Conservation (phyloP, 2,113 vertebrate species). For the Pungitius pungitius region DNA sequence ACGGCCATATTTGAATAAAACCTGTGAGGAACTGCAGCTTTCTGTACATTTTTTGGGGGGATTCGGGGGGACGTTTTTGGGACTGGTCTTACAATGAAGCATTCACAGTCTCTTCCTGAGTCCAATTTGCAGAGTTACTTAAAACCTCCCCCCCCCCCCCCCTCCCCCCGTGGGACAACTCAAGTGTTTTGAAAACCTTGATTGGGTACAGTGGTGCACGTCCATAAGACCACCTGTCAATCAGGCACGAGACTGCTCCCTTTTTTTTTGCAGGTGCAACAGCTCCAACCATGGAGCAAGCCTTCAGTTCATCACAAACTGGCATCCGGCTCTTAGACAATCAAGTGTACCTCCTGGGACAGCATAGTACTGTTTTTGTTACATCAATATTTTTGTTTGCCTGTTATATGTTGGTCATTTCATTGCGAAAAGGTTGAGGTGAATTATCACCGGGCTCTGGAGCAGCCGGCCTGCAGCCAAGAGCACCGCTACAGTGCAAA, state of each 20-base stretch:
- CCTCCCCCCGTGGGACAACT: background rate
- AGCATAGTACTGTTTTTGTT: too few relatives aligned
- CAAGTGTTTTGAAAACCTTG: background rate
- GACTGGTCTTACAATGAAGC: background rate
- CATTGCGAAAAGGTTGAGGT: too few relatives aligned
- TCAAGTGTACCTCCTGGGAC: too few relatives aligned
- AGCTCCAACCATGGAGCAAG: constrained; percentile 5
- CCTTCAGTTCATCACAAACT: constrained; percentile 16
- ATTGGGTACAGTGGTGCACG: background rate
- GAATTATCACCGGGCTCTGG: too few relatives aligned
- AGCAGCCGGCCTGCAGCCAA: too few relatives aligned
- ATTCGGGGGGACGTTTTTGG: too few relatives aligned
- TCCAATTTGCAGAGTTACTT: constrained; percentile 39
- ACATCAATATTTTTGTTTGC: too few relatives aligned
- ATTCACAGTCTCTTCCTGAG: background rate
- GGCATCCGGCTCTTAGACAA: constrained; percentile 10
- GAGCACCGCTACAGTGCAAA: too few relatives aligned
- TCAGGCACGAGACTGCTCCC: background rate
- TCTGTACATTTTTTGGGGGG: background rate
- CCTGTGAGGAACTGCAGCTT: background rate
- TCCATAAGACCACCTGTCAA: background rate
- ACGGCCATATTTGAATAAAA: too few relatives aligned
- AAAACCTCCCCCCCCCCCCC: too few relatives aligned
- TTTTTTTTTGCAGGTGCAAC: background rate
- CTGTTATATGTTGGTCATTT: too few relatives aligned